A percentile compares a stretch with the other conserved stretches of the same genome.
phyloP scores from a whole-genome alignment of 2,797 vertebrate genomes.

The Rhinichthys osculus region DNA sequence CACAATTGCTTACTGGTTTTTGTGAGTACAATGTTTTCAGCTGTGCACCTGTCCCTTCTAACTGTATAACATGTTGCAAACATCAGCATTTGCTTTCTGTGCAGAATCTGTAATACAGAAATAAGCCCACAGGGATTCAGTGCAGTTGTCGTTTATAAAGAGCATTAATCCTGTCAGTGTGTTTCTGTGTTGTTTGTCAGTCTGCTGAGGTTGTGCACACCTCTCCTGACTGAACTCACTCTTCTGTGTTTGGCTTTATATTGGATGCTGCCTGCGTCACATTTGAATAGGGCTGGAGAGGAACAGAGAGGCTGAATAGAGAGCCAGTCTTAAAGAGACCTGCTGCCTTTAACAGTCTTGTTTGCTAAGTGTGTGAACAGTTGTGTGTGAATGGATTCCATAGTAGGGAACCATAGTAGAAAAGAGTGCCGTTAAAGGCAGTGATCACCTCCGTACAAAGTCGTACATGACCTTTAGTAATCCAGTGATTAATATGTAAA shows the following conservation, averaged over 20 bases:
- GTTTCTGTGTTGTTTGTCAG: slow-evolving; percentile 39
- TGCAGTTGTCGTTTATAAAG: slow-evolving; percentile 70
- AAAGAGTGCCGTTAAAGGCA: not conserved
- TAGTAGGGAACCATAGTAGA: not conserved
- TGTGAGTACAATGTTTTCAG: slow-evolving; percentile 14
- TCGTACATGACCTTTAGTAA: not conserved
- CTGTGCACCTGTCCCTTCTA: slow-evolving; percentile 29
- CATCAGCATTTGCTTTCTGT: slow-evolving; percentile 65
- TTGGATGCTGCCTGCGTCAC: slow-evolving; percentile 55
- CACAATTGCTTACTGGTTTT: not conserved
- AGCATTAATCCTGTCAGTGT: slow-evolving; percentile 69
- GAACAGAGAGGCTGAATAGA: slow-evolving; percentile 53
- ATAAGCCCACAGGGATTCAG: slow-evolving; percentile 59
- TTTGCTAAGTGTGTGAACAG: not conserved
- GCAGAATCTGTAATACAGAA: slow-evolving; percentile 66
- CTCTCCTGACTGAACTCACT: slow-evolving; percentile 32
- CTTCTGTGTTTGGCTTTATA: slow-evolving; percentile 49
- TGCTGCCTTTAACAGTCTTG: slow-evolving; percentile 18
- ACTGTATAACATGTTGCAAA: slow-evolving; percentile 32
- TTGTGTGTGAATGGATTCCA: not conserved
- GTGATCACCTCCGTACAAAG: not conserved
- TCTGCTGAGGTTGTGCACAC: slow-evolving; percentile 39
- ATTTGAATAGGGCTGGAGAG: slow-evolving; percentile 52
- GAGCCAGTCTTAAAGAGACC: slow-evolving; percentile 58
- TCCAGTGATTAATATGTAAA: slow-evolving; percentile 11